A percentile compares a stretch with the other conserved stretches of the same genome.
Conservation (phyloP, 2,888 invertebrate species). For the Callyntrura guangdongensis region DNA sequence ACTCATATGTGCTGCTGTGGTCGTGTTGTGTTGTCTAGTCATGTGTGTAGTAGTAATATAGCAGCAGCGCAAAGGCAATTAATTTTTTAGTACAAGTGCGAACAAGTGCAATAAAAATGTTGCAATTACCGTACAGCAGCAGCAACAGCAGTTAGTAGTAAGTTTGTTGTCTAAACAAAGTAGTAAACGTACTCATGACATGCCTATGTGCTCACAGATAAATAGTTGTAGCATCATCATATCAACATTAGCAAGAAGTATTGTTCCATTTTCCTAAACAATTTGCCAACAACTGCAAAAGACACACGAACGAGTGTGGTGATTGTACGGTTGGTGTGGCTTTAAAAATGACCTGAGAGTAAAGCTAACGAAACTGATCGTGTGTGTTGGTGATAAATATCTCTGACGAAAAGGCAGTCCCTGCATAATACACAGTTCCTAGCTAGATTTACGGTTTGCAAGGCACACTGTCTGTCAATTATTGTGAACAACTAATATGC, state of each 20-base stretch:
- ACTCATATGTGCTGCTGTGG: slow-evolving; percentile 17
- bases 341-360: slow-evolving; percentile 38
- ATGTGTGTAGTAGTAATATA: not conserved
- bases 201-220: slow-evolving; percentile 26
- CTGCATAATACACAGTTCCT: not conserved
- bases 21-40: slow-evolving; percentile 16
- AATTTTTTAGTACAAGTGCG: slow-evolving; percentile 40
- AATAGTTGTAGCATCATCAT: not conserved
- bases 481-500: not conserved
- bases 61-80: slow-evolving; percentile 4
- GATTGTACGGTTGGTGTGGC: not conserved
- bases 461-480: not conserved
- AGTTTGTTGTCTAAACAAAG: not conserved
- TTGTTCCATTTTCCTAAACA: slow-evolving; percentile 40
- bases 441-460: not conserved
- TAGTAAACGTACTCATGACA: not conserved
- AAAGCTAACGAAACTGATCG: not conserved
- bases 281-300: slow-evolving; percentile 54
- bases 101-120: slow-evolving; percentile 54
- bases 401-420: not conserved
- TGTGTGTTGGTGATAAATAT: not conserved
- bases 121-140: not conserved
- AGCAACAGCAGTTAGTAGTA: not conserved
- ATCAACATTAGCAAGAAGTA: not conserved
- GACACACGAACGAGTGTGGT: slow-evolving; percentile 1